These are phyloP conservation scores for Sprattus sprattus DNA, from an alignment of 2,113 vertebrate species.

Conservation along the genomic window DNA sequence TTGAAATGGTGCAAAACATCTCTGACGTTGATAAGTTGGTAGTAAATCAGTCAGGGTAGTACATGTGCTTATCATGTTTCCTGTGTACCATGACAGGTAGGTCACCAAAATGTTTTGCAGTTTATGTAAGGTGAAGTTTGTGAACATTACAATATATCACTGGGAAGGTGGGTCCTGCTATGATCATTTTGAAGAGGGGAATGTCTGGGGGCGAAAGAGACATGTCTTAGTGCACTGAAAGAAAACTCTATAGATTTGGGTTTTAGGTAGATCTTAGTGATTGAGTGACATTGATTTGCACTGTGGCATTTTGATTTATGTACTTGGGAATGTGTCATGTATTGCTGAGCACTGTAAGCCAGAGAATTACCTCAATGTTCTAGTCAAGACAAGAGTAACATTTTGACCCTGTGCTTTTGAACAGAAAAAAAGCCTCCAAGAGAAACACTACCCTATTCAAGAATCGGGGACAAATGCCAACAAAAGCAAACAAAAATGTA, in stretches of 20 bases:
- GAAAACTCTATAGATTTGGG: neutral
- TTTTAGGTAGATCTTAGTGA: neutral
- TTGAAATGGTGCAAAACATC: neutral
- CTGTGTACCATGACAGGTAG: neutral
- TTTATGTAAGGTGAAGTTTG: neutral
- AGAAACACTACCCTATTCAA: constrained; percentile 69
- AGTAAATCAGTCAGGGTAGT: neutral
- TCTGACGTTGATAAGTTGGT: neutral
- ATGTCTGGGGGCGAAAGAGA: neutral
- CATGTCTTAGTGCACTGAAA: neutral
- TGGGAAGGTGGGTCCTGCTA: neutral
- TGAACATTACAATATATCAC: neutral
- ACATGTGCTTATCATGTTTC: neutral
- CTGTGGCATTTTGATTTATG: constrained; percentile 62
- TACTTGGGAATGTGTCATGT: constrained; percentile 58
- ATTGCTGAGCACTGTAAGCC: constrained; percentile 58
- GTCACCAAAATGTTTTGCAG: neutral
- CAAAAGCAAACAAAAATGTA: constrained; percentile 66
- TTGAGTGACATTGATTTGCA: constrained; percentile 41
- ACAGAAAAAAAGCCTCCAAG: constrained; percentile 50
- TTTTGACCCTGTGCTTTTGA: constrained; percentile 62
- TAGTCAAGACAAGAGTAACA: constrained; percentile 65
- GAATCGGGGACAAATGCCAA: constrained; percentile 62
- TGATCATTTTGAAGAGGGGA: neutral
- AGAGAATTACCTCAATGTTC: constrained; percentile 65